Evolutionary conservation across 2,113 vertebrate genomes (phyloP).

Genomic region (Hippolais icterina): DNA sequence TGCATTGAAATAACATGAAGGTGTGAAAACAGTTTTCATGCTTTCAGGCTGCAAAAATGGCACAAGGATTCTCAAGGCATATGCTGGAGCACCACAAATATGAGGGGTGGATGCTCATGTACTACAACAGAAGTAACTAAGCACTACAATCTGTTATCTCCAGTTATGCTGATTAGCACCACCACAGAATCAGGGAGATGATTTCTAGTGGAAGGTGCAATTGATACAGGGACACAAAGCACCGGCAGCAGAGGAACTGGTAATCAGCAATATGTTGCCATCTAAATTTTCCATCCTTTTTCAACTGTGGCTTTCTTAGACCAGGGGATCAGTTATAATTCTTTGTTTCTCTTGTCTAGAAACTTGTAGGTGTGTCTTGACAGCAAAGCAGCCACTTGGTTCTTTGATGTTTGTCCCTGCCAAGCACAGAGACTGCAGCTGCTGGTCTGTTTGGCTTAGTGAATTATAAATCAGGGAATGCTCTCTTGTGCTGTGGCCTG

Average conservation of each 20-base stretch:
- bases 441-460: background rate
- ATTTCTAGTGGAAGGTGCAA: background rate
- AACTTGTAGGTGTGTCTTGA: background rate
- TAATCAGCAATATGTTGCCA: background rate
- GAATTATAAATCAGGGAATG: conserved; percentile 47
- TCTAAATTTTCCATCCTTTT: background rate
- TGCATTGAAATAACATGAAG: background rate
- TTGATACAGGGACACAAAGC: background rate
- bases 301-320: background rate
- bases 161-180: background rate
- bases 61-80: background rate
- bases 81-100: background rate
- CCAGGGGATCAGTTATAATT: background rate
- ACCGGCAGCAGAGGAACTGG: background rate
- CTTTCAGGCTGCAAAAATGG: conserved; percentile 3
- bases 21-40: background rate
- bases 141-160: background rate
- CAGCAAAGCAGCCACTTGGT: background rate
- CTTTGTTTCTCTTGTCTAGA: background rate
- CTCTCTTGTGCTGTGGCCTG: background rate
- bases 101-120: background rate
- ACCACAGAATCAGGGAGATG: background rate
- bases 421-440: conserved; percentile 22
- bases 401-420: conserved; percentile 55
- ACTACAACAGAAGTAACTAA: background rate